These are phyloP conservation scores for Formicarius rufipectus DNA, from an alignment of 2,113 vertebrate genomes.

Conservation along the genomic window DNA sequence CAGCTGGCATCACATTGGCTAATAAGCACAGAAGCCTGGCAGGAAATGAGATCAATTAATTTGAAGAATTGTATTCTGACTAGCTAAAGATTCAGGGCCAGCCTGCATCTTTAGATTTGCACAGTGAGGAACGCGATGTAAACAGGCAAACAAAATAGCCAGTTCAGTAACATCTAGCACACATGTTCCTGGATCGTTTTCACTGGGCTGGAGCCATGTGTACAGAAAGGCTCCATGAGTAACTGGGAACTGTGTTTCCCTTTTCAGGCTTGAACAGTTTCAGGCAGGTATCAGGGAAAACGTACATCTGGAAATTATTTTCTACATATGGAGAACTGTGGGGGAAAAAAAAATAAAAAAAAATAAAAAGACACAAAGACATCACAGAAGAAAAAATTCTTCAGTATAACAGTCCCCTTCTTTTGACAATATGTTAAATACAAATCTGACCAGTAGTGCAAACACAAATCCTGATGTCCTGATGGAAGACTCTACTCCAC, in stretches of 20 bases:
- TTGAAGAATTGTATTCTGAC: constrained; percentile 45
- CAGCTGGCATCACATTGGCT: constrained; percentile 43
- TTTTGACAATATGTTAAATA: not conserved
- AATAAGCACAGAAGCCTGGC: constrained; percentile 48
- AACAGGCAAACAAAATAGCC: not conserved
- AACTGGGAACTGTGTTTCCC: accelerated
- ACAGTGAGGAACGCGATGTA: not conserved
- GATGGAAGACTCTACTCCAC: not conserved
- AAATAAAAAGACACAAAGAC: not conserved
- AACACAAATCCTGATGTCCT: not conserved
- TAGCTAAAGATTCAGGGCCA: constrained; percentile 18
- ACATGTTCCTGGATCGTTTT: not conserved
- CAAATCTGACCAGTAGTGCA: accelerated
- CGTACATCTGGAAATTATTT: not conserved
- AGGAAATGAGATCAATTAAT: constrained; percentile 67
- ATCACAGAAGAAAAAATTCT: not conserved
- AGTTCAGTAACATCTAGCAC: not conserved
- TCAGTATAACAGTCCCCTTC: not conserved
- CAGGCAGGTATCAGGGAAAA: not conserved
- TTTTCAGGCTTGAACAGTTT: not conserved
- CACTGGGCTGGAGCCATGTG: not conserved
- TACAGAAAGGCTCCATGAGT: not conserved
- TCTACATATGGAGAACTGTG: not conserved
- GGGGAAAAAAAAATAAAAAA: no score
- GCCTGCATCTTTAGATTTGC: not conserved